A percentile compares a stretch with the other conserved stretches of the same genome.
These are phyloP conservation scores for Marronus borbonicus DNA, from an alignment of 2,888 invertebrate genomes.

Conservation along the genomic window DNA sequence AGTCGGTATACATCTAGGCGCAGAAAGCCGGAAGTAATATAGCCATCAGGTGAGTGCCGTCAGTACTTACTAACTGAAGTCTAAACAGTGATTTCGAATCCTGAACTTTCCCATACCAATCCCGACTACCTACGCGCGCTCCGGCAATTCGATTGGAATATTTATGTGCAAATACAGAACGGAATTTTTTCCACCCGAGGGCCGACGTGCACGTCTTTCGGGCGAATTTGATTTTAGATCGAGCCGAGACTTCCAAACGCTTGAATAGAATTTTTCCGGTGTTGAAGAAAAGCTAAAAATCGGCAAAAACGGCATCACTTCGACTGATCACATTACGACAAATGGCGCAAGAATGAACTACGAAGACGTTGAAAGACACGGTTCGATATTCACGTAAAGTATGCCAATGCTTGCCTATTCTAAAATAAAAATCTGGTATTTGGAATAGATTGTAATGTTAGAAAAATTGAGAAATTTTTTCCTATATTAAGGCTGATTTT, in stretches of 20 bases:
- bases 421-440: background rate
- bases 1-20: conserved; percentile 56
- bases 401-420: background rate
- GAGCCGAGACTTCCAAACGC: conserved; percentile 33
- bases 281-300: conserved; percentile 41
- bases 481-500: too few species aligned
- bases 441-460: background rate
- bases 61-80: conserved; percentile 59
- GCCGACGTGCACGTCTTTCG: conserved; percentile 56
- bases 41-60: conserved; percentile 58
- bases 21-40: conserved; percentile 64
- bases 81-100: conserved; percentile 61
- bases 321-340: conserved; percentile 32
- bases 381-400: background rate
- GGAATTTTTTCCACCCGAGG: conserved; percentile 58
- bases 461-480: too few species aligned
- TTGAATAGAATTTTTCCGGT: conserved; percentile 48
- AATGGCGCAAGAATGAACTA: conserved; percentile 14
- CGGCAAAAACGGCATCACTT: conserved; percentile 36
- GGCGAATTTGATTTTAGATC: conserved; percentile 57
- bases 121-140: conserved; percentile 41
- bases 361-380: conserved; percentile 19
- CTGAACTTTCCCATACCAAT: conserved; percentile 15
- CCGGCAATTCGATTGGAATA: conserved; percentile 63
- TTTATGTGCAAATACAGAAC: conserved; percentile 62